Conservation (phyloP, 2,888 invertebrate genomes). For the Leptopterna dolabrata region DNA sequence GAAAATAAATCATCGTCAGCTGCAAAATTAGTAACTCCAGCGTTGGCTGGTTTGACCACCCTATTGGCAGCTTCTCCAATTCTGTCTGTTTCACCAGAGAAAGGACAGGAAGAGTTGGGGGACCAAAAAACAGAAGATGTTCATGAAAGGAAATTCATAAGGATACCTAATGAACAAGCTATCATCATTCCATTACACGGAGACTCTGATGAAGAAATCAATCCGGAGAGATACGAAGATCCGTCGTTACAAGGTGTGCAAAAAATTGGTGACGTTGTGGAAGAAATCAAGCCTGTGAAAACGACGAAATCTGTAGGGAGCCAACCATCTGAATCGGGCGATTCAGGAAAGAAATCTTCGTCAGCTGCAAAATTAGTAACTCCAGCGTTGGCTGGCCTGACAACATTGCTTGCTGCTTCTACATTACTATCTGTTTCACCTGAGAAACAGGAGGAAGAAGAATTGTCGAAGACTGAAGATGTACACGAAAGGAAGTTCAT, state of each 20-base stretch:
- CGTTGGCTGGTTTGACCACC: constrained; percentile 37
- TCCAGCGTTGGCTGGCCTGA: constrained; percentile 37
- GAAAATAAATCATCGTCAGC: neutral
- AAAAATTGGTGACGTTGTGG: neutral
- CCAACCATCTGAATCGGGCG: constrained; percentile 41
- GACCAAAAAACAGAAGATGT: constrained; percentile 68
- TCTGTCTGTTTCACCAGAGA: neutral
- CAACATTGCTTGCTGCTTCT: constrained; percentile 37
- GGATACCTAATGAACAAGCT: constrained; percentile 57
- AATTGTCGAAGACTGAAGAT: neutral
- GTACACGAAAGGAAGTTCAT: constrained; percentile 52
- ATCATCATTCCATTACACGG: constrained; percentile 62
- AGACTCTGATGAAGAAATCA: constrained; percentile 59
- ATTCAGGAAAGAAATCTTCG: neutral
- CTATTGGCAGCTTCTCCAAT: constrained; percentile 43
- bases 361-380: constrained; percentile 19
- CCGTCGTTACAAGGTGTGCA: constrained; percentile 14
- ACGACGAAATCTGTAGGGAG: constrained; percentile 8
- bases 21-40: constrained; percentile 2
- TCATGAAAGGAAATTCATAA: constrained; percentile 65
- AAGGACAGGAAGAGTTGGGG: constrained; percentile 63
- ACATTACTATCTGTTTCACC: neutral
- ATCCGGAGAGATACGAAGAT: constrained; percentile 56
- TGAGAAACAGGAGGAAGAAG: neutral
- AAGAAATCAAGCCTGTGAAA: neutral